Evolutionary conservation across 2,113 vertebrate genomes (phyloP).

Genomic region (Pollimyrus isidori): DNA sequence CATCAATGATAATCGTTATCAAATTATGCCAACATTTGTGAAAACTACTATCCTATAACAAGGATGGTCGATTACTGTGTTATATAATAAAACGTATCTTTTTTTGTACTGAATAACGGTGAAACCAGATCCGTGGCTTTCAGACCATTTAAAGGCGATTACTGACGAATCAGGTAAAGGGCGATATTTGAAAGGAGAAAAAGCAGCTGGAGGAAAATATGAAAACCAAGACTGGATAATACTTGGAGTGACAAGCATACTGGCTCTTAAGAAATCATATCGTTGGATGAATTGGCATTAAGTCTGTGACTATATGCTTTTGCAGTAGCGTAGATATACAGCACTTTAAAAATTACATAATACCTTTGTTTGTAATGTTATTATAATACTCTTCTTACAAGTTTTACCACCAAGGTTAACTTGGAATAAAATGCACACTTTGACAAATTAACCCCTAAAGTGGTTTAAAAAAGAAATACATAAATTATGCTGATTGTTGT

Average conservation of each 20-base stretch:
- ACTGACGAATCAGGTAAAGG: neutral
- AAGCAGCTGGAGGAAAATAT: neutral
- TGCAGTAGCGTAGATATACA: neutral
- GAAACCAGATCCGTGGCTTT: neutral
- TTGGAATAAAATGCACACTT: neutral
- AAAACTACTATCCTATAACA: neutral
- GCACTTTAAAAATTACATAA: neutral
- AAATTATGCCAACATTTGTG: neutral
- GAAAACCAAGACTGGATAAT: neutral
- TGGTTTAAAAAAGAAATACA: neutral
- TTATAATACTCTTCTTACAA: neutral
- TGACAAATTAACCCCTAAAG: neutral
- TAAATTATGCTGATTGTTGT: neutral
- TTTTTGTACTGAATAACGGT: neutral
- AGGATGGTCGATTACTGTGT: neutral
- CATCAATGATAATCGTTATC: neutral
- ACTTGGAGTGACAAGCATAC: neutral
- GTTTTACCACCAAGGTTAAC: neutral
- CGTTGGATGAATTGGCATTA: neutral
- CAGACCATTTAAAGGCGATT: neutral
- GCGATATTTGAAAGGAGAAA: neutral
- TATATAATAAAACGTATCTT: neutral
- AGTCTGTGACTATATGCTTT: neutral
- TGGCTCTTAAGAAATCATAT: neutral
- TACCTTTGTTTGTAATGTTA: neutral